Evolutionary conservation across 2,888 invertebrate genomes (phyloP).

Genomic region (Stomorhina lunata): DNA sequence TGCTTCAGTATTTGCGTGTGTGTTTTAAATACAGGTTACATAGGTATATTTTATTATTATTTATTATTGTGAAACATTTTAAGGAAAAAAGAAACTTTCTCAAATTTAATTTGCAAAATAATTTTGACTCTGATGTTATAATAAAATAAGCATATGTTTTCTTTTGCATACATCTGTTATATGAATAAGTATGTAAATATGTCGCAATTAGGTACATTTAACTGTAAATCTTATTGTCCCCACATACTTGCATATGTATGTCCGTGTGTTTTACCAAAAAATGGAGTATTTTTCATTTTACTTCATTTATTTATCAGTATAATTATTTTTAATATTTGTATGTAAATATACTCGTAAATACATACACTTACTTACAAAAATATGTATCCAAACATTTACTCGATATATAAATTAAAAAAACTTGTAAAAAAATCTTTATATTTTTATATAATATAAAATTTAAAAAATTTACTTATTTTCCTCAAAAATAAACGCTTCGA

Average conservation of each 20-base stretch:
- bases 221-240: slow-evolving; percentile 30
- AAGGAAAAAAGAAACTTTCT: slow-evolving; percentile 36
- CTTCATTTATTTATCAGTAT: slow-evolving; percentile 30
- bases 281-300: slow-evolving; percentile 19
- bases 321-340: background rate
- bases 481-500: no score
- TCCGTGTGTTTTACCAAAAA: slow-evolving; percentile 10
- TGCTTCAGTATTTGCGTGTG: slow-evolving; percentile 20
- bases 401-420: no score
- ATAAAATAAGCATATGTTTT: slow-evolving; percentile 22
- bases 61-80: background rate
- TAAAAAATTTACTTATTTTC: no score
- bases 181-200: background rate
- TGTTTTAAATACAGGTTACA: slow-evolving; percentile 13
- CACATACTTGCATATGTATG: no score
- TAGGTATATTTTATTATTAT: no score
- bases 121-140: background rate
- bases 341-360: background rate
- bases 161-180: slow-evolving; percentile 7
- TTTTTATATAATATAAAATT: no score
- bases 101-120: slow-evolving; percentile 40
- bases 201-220: background rate
- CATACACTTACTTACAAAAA: background rate
- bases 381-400: background rate
- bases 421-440: no score